Evolutionary conservation across 2,888 invertebrate species (phyloP).

Genomic region (Phaedon cochleariae): DNA sequence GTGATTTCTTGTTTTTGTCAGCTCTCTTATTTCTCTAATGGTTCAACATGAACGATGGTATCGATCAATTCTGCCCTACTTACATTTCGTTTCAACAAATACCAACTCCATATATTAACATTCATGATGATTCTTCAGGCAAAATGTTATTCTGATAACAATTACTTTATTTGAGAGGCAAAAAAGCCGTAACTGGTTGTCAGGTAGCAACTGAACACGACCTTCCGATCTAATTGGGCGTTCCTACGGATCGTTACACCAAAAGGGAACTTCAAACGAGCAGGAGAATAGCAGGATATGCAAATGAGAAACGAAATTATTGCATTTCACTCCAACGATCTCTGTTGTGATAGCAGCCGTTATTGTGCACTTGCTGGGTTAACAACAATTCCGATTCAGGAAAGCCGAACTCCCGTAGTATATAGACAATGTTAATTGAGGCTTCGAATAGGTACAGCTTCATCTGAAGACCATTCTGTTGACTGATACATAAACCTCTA

Average conservation of each 20-base stretch:
- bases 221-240: conserved; percentile 4
- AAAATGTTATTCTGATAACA: conserved; percentile 7
- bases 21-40: too few relatives aligned
- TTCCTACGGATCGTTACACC: conserved; percentile 1
- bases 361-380: conserved; percentile 11
- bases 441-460: too few relatives aligned
- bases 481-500: too few relatives aligned
- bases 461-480: too few relatives aligned
- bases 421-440: too few relatives aligned
- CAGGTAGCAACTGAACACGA: background rate
- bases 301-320: conserved; percentile 26
- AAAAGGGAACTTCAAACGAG: conserved; percentile 1
- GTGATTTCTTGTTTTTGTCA: too few relatives aligned
- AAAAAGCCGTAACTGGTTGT: background rate
- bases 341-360: conserved; percentile 22
- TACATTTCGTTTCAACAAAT: too few relatives aligned
- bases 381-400: background rate
- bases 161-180: background rate
- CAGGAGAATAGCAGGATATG: conserved; percentile 10
- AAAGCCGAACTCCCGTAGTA: background rate
- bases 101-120: too few relatives aligned
- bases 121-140: too few relatives aligned
- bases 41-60: too few relatives aligned
- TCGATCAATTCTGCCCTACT: too few relatives aligned
- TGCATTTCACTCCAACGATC: conserved; percentile 16